Base-by-base conservation (phyloP, 2,888 invertebrate species). In the Smittia aterrima region DNA sequence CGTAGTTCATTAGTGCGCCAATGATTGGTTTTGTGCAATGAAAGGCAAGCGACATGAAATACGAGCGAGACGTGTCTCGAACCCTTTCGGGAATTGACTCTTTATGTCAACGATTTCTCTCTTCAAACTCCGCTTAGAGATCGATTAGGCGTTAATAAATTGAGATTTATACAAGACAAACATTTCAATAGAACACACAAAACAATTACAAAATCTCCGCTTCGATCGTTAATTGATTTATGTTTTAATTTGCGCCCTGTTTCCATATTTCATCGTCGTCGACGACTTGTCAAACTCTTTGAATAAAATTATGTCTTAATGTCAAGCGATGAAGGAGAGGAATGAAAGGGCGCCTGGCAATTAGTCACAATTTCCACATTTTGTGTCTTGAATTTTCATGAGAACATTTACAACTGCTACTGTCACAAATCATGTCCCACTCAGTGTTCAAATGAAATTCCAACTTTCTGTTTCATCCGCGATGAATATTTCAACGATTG, bases 341-440 rank as follows among this genome's bases (percentile, higher is more conserved):
- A 32, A 22, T 58, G 58, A 64, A 64, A 64, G 64, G 64, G 64
- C 64, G 64, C 64, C 25, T 64, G n/a, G 25, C 64, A 64, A 64
- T 70, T 47, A 25, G 70, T 25, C 54, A 67, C 38, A 13, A 27
- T 67, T 67, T 7, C 6, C 38, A 67, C 32, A 67, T 40, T 67
- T n/a, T 27, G 53, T 13, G 16, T n/a, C 16, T 67, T 53, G 53
- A 41, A 68, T 68, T 41, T 71, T 71, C 54, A 71, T 71, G 70
- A 54, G 70, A 71, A 71, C 54, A 71, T 71, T 71, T 71, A 25
- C 70, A 71, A 47, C 22, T 71, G 70, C 70, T 71, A 53, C 54
- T 54, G 68, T 58, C 58, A 58, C 58, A 22, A 58, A 3, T 58
- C 47, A 6, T 47, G 58, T 58, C 58, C 58, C 58, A 58, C 58